A percentile compares a stretch with the other conserved stretches of the same genome.
phyloP scores from a whole-genome alignment of 2,113 vertebrate genomes.

The Sigmodon hispidus region DNA sequence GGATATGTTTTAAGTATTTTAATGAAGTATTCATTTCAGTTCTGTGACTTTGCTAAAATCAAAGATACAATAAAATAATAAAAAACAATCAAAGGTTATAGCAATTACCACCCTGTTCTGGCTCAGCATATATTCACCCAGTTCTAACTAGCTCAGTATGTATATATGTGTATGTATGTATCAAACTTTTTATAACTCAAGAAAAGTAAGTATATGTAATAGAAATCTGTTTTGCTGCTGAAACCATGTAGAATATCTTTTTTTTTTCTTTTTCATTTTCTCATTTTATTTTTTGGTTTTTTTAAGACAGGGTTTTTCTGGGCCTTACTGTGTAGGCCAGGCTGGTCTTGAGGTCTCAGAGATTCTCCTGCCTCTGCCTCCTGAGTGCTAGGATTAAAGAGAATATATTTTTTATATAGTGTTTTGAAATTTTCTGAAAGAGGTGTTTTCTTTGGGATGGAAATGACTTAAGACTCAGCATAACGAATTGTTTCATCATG shows the following conservation, averaged over 20 bases:
- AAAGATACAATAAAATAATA: neutral
- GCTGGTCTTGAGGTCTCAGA: neutral
- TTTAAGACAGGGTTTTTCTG: neutral
- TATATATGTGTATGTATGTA: neutral
- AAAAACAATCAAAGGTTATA: neutral
- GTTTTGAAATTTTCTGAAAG: constrained; percentile 35
- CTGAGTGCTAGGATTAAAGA: neutral
- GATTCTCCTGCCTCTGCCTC: neutral
- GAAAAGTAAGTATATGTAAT: neutral
- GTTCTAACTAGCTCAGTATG: neutral
- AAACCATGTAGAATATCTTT: neutral
- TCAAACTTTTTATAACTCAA: neutral
- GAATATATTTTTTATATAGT: neutral
- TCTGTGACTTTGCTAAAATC: constrained; percentile 14
- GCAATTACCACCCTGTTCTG: neutral
- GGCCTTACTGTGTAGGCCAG: neutral
- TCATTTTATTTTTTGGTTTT: neutral
- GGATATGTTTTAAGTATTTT: constrained; percentile 3
- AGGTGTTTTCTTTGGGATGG: constrained; percentile 7
- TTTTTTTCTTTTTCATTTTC: too few relatives aligned
- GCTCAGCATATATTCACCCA: neutral
- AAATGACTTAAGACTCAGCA: neutral
- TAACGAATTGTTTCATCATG: too few relatives aligned
- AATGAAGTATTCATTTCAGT: neutral
- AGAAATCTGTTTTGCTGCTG: neutral